A percentile compares a stretch with the other conserved stretches of the same genome.
Conservation (phyloP, 2,797 vertebrate species). For the Pseudotriccus pelzelni region DNA sequence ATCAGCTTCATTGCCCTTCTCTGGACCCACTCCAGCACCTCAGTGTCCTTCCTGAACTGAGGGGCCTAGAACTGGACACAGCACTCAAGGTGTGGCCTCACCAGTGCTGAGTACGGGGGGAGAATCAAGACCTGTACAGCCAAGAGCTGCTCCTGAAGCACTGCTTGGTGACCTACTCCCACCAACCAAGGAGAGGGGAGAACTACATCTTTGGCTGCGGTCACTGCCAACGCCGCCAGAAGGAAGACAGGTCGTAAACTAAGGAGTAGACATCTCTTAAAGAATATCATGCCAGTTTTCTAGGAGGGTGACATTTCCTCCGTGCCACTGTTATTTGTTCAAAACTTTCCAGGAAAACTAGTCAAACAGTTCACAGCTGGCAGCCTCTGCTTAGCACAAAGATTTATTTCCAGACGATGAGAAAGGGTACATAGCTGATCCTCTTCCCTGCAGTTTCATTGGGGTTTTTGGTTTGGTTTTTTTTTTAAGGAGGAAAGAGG, state of each 20-base stretch:
- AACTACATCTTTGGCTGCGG: not conserved
- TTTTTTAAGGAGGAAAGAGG: not conserved
- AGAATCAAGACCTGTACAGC: not conserved
- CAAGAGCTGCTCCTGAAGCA: not conserved
- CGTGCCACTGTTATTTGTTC: not conserved
- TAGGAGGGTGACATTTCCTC: not conserved
- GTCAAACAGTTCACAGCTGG: not conserved
- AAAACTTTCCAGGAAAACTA: not conserved
- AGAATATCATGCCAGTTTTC: not conserved
- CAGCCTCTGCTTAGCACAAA: not conserved
- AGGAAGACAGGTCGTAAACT: not conserved
- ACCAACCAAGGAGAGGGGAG: not conserved
- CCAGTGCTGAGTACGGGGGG: not conserved
- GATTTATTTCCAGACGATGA: not conserved
- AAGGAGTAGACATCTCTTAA: not conserved
- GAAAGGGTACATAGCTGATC: not conserved
- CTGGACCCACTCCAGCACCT: not conserved
- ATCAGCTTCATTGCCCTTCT: not conserved
- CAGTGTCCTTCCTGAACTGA: not conserved
- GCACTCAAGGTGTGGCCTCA: not conserved
- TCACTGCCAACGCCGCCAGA: too few species aligned
- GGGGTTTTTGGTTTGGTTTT: not conserved
- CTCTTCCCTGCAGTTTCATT: not conserved
- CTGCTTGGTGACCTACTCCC: not conserved
- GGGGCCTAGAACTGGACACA: not conserved